These are phyloP conservation scores for Sebastes minor DNA, from an alignment of 2,797 vertebrate species.

Conservation along the genomic window DNA sequence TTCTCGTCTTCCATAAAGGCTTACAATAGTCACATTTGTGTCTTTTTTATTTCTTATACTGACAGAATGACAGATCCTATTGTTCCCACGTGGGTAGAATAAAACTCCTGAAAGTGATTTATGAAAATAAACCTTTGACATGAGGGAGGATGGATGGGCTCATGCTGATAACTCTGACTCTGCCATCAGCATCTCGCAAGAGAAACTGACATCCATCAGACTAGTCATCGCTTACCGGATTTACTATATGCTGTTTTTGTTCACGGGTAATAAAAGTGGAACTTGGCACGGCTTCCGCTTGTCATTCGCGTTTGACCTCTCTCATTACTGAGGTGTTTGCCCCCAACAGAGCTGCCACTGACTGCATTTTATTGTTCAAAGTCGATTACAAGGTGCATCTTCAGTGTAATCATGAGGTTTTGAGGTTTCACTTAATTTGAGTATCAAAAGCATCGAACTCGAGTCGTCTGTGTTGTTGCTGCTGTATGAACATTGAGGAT, in stretches of 20 bases:
- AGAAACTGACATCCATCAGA: conserved; percentile 9
- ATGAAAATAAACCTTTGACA: conserved; percentile 43
- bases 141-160: conserved; percentile 2
- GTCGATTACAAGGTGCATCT: not conserved
- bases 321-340: conserved; percentile 4
- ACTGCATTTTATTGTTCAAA: not conserved
- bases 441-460: not conserved
- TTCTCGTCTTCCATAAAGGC: not conserved
- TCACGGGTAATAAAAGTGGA: not conserved
- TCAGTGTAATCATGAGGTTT: not conserved
- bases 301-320: not conserved
- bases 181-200: conserved; percentile 6
- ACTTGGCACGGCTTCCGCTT: not conserved
- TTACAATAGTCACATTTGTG: not conserved
- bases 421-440: not conserved
- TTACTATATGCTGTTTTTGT: not conserved
- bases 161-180: conserved; percentile 19
- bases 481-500: not conserved
- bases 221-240: not conserved
- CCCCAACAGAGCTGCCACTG: conserved; percentile 5
- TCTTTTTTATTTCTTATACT: not conserved
- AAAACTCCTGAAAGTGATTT: conserved; percentile 37
- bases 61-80: conserved; percentile 26
- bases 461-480: not conserved
- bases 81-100: conserved; percentile 24